These are phyloP conservation scores for Aplochiton taeniatus DNA, from an alignment of 2,797 vertebrate species.

Conservation along the genomic window DNA sequence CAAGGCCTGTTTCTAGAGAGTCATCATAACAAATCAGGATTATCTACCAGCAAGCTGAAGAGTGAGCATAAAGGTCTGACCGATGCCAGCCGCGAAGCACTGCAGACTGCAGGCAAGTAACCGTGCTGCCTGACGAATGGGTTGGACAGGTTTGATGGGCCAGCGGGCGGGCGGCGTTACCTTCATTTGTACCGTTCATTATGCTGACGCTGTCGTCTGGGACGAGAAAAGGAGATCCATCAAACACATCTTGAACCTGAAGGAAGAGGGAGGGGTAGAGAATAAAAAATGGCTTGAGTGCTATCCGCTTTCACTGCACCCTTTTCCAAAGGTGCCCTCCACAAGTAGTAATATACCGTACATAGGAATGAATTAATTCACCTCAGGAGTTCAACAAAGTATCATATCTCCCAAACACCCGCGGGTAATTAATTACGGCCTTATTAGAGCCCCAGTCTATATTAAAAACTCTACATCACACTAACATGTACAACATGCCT, in stretches of 20 bases:
- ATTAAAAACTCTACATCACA: not conserved
- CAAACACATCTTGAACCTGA: conserved; percentile 88
- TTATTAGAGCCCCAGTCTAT: conserved; percentile 38
- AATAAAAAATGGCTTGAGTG: conserved; percentile 34
- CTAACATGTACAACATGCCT: conserved; percentile 13
- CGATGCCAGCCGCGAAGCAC: conserved; percentile 30
- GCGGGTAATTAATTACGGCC: conserved; percentile 48
- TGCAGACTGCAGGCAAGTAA: conserved; percentile 19
- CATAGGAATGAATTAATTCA: conserved; percentile 63
- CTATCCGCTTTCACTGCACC: conserved; percentile 50
- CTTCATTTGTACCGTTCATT: conserved; percentile 93
- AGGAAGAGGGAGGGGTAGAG: conserved; percentile 1
- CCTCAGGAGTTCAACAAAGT: conserved; percentile 62
- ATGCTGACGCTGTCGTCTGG: conserved; percentile 88
- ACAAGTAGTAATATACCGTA: conserved; percentile 12
- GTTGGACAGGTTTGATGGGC: conserved; percentile 25
- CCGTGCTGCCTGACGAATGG: conserved; percentile 21
- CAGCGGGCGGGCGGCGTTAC: conserved; percentile 63
- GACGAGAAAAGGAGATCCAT: conserved; percentile 91
- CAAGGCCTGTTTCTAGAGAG: conserved; percentile 38
- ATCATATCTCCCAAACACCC: conserved; percentile 50
- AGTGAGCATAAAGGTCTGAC: conserved; percentile 6
- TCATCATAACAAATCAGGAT: conserved; percentile 54
- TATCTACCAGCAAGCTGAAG: conserved; percentile 42
- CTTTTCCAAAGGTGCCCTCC: not conserved